Base-by-base conservation (phyloP, 2,113 vertebrate genomes). In the Microcebus tavaratra region DNA sequence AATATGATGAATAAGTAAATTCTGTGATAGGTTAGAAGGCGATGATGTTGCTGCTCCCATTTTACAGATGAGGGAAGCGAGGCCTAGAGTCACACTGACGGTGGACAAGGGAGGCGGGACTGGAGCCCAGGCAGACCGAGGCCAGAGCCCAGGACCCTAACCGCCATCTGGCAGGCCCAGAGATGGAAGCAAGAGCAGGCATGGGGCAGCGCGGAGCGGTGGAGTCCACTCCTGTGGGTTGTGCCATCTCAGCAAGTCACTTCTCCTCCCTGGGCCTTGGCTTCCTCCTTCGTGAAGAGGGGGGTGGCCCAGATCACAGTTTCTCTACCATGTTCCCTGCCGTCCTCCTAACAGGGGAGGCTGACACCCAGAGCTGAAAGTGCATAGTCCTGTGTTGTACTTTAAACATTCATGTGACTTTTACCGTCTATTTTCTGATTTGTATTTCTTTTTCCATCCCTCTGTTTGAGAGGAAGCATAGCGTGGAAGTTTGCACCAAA, bases 111-210 rank as follows among this genome's bases (percentile, higher is more conserved):
- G 39, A 72, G 53, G 53, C 63, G 31, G 53, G 76, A 80, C 4
- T 39, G 29, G 31, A 70, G 59, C 3, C 2, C 6, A 36, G 20
- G 86, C 39, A 76, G 70, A 36, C 20, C 7, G 15, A 73, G 39
- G 31, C 39, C 10, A 55, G 57, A 31, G 55, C 42, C 82, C 75
- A 57, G 45, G 36, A 29, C 31, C 76, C 82, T 39, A 25, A 67
- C 36, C 12, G 17, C 45, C 6, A 1, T 1, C 27, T 12, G 3
- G 45, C 2, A 4, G 0, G 36, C 18, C 17, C 55, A 25, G 8
- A 31, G 45, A 50, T 31, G 45, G 39, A 29, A 6, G 17, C 55
- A 73, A 65, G 42, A 50, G 20, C 15, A 3, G 8, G n/a, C n/a
- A 23, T 0, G 39, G 65, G 50, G 57, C 42, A 42, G 6, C 42